Percentiles rank a stretch among this genome's conserved stretches.
Conservation (phyloP, 2,113 vertebrate species). For the Salminus brasiliensis region DNA sequence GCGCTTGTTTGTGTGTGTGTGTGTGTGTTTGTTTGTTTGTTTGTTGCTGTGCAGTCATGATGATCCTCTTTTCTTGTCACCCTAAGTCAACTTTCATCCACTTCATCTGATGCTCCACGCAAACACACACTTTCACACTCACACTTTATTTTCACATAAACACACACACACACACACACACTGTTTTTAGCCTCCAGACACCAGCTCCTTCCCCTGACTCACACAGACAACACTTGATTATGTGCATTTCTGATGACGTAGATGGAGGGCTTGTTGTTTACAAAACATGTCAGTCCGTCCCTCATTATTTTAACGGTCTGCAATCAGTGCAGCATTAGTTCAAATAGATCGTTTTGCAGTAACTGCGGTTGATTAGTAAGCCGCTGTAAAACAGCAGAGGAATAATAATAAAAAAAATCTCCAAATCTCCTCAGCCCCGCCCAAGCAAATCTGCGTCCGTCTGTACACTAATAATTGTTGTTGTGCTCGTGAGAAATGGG, state of each 20-base stretch:
- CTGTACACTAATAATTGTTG: conserved; percentile 16
- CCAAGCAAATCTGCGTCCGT: background rate
- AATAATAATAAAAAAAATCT: background rate
- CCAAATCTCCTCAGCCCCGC: background rate
- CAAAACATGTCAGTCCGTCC: background rate
- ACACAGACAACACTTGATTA: background rate
- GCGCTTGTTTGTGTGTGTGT: background rate
- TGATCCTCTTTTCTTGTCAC: conserved; percentile 24
- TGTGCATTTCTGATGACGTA: background rate
- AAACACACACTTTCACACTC: background rate
- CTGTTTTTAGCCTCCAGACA: background rate
- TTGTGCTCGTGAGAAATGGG: conserved; percentile 26
- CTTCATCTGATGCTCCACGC: conserved; percentile 11
- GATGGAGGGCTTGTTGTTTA: background rate
- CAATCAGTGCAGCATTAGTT: background rate
- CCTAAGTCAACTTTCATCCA: conserved; percentile 15
- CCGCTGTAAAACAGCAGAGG: conserved; percentile 2
- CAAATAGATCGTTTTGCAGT: conserved; percentile 1
- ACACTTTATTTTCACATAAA: conserved; percentile 36
- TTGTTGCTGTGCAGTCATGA: background rate
- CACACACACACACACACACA: background rate
- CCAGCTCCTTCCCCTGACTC: background rate
- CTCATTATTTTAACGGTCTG: conserved; percentile 10
- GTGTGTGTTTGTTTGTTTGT: background rate
- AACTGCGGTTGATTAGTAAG: conserved; percentile 7